Evolutionary conservation across 1,140 invertebrate genomes (phyloP), one percentile per base, ranked within the genome.

Genomic region (Dendrolimus punctatus): DNA sequence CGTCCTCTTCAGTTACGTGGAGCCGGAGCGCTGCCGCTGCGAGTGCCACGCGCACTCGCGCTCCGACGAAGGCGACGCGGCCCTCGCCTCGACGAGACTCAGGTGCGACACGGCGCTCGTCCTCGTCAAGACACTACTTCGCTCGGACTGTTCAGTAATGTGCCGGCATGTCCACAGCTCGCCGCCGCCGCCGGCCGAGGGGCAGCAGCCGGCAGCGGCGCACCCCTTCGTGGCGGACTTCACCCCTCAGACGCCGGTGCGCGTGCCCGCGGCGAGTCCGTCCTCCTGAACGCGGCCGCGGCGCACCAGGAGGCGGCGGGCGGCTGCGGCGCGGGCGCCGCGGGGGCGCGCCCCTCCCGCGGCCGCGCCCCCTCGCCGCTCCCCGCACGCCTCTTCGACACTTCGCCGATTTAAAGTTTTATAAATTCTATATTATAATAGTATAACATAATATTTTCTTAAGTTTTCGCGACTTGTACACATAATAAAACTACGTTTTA

Each of bases 11-110:
- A 93, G 89, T 73, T 95, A 95, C 73, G 94, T 95, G 41, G 94
- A 94, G 75, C 93, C 94, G 0, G 94, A 95, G 70, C 93, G 94
- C 53, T 95, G 94, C 68, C 92, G 91, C 66, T 95, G 94, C 76
- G 94, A 95, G 77, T 95, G 94, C 73, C 93, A 95, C 81, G 92
- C 93, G 64, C 88, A 80, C 40, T 73, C 83, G 46, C 79, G 79
- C 2, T 58, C 54, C 44, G 74, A 80, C 55, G 78, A 77, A 1
- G 23, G 23, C 23, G 23, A 23, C 23, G 23, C 23, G 23, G 23
- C 23, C 23, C 23, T 23, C 23, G 23, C 23, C 23, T 23, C 23
- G 23, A 23, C 23, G 3, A 23, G 23, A 23, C 23, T 23, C 23
- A 23, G 23, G 23, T 23, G 23, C 23, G 23, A 23, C 1, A 23